phyloP scores from a whole-genome alignment of 2,888 invertebrate species.

The Digitonthophagus gazella region DNA sequence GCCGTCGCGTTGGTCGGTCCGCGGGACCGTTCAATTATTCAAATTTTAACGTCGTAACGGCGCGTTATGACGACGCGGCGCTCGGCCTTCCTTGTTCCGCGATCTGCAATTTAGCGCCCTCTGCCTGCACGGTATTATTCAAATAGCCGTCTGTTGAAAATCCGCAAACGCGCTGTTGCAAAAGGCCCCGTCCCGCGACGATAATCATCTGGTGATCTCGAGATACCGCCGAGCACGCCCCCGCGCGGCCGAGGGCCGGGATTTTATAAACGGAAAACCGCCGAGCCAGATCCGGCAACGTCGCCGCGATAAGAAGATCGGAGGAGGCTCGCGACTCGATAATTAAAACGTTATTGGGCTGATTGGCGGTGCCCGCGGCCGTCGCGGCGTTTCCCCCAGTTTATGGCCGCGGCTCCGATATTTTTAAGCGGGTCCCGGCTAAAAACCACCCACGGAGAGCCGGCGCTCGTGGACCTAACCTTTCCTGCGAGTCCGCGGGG shows the following conservation, averaged over 20 bases:
- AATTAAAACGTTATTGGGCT: neutral
- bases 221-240: constrained; percentile 19
- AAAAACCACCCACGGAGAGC: neutral
- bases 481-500: neutral
- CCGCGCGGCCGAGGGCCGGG: neutral
- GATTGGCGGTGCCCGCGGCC: neutral
- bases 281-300: neutral
- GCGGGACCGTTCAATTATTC: constrained; percentile 12
- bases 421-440: neutral
- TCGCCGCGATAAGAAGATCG: neutral
- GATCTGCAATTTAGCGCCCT: constrained; percentile 22
- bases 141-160: constrained; percentile 27
- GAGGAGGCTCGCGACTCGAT: no score
- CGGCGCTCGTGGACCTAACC: neutral
- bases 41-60: constrained; percentile 16
- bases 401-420: neutral
- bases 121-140: constrained; percentile 27
- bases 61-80: constrained; percentile 4
- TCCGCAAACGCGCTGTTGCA: constrained; percentile 25
- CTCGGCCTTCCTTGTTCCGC: constrained; percentile 15
- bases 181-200: no score
- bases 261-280: no score
- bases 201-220: constrained; percentile 25
- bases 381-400: neutral
- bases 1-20: neutral